Percentiles rank a stretch among this genome's conserved stretches.
phyloP scores from a whole-genome alignment of 2,797 vertebrate genomes.

The Eulemur coronatus region DNA sequence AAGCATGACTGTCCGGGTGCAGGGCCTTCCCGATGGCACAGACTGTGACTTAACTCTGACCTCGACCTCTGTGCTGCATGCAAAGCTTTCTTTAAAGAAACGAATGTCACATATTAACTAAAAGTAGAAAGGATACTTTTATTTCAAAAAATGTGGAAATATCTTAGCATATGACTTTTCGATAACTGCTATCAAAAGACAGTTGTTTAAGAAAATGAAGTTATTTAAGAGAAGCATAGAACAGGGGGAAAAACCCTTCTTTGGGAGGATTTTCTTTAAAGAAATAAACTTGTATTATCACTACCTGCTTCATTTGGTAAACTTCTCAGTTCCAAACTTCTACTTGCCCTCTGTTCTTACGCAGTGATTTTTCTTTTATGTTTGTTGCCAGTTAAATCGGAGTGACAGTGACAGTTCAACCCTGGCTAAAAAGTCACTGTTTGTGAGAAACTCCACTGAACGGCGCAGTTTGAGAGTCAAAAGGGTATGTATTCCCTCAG shows the following conservation, averaged over 20 bases:
- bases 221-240: neutral
- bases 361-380: neutral
- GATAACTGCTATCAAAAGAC: neutral
- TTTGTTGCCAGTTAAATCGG: slow-evolving; percentile 86
- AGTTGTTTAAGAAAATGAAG: neutral
- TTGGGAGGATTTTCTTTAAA: neutral
- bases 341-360: neutral
- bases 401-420: slow-evolving; percentile 93
- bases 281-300: neutral
- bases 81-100: neutral
- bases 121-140: neutral
- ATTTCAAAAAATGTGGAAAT: neutral
- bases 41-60: neutral
- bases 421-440: slow-evolving; percentile 88
- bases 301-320: neutral
- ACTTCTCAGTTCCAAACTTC: neutral
- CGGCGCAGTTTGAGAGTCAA: slow-evolving; percentile 88
- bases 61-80: neutral
- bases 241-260: neutral
- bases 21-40: neutral
- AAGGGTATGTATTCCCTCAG: slow-evolving; percentile 81
- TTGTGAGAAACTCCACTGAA: slow-evolving; percentile 89
- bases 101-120: neutral
- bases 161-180: neutral
- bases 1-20: rapidly evolving